Evolutionary conservation across 2,113 vertebrate genomes (phyloP), one percentile per base, ranked within the genome.

Genomic region (Caranx ignobilis): DNA sequence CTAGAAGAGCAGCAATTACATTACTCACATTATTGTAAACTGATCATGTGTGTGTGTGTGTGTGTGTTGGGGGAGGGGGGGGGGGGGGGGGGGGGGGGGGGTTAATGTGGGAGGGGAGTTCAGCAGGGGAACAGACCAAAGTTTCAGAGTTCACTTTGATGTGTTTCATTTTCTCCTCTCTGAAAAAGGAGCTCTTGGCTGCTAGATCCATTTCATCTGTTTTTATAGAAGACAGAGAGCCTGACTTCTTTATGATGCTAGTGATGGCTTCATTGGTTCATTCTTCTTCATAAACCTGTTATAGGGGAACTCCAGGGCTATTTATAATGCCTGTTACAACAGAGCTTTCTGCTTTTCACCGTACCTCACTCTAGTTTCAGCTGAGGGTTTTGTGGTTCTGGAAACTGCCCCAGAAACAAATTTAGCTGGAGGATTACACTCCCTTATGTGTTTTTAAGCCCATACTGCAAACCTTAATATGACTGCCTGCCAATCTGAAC

Each of bases 11-110:
- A 70, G 76, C 79, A 83, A 85, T 85, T 71, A 74, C 82, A 88
- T 80, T 70, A 67, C 75, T 88, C 70, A 64, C 69, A 70, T 83
- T 65, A 74, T 63, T 80, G 87, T 84, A 72, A 91, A 84, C 71
- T 68, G 85, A 81, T 75, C 56, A 65, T 56, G 80, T 72, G 87
- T 78, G 76, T 0, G 39, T 5, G 35, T 5, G 63, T n/a, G 69
- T 56, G 62, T 10, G 63, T 26, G 32, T 66, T 55, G 48, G 18
- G 16, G 21, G 31, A 70, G 0, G 39, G 7, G 35, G 7, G 63
- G n/a, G 69, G 56, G 62, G 0, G 39, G 7, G 35, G 7, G 63
- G n/a, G 0, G 39, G 7, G 35, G 7, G 63, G n/a, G 69, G 56
- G 62, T 10, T 26, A 37, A 70, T 55, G 48, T n/a, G 16, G 21